Conservation (phyloP, 2,888 invertebrate species). For the Erebia epiphron region DNA sequence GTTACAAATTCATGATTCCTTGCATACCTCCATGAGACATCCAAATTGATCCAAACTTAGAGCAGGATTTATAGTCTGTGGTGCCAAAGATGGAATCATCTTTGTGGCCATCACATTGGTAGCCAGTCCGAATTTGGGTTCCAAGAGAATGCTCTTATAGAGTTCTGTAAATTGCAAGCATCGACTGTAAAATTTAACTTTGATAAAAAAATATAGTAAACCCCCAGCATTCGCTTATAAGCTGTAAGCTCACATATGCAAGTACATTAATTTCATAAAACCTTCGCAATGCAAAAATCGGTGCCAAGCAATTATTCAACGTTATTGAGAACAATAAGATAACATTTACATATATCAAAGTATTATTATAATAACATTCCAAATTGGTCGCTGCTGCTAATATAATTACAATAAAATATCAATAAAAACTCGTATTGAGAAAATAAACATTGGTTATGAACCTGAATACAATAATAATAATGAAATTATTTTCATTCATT, state of each 20-base stretch:
- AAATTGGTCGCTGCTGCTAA: not conserved
- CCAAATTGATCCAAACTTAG: constrained; percentile 68
- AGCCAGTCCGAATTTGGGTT: constrained; percentile 94
- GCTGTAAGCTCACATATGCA: not conserved
- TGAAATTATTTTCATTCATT: no score
- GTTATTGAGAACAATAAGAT: not conserved
- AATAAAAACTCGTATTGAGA: not conserved
- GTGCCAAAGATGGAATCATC: constrained; percentile 95
- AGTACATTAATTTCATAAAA: not conserved
- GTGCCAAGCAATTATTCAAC: not conserved
- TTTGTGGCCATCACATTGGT: constrained; percentile 96
- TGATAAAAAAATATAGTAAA: not conserved
- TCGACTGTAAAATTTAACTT: not conserved
- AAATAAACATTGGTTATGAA: not conserved
- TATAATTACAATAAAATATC: not conserved
- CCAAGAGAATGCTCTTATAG: constrained; percentile 94
- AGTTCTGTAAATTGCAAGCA: constrained; percentile 86
- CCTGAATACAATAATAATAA: not conserved
- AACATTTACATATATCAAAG: not conserved
- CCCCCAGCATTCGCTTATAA: not conserved
- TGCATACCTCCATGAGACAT: constrained; percentile 68
- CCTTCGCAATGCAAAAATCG: constrained; percentile 1
- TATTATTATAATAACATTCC: not conserved
- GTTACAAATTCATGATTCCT: no score
- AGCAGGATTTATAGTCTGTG: constrained; percentile 94